A percentile compares a stretch with the other conserved stretches of the same genome.
These are phyloP conservation scores for Dolichoris vasculosae DNA, from an alignment of 1,140 invertebrate genomes.

Conservation along the genomic window DNA sequence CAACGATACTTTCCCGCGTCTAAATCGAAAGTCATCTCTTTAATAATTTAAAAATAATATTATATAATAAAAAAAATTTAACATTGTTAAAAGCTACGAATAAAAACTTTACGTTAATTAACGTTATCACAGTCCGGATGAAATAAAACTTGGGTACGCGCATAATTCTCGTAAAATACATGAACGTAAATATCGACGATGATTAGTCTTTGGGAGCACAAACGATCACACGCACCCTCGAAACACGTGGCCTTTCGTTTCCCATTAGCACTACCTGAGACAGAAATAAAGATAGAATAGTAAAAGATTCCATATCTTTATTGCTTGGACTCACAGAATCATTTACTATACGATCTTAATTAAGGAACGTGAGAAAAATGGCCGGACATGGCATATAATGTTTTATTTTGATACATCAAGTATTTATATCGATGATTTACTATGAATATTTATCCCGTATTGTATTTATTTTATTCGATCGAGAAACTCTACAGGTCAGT, in stretches of 20 bases:
- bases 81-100: neutral
- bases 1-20: neutral
- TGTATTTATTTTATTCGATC: neutral
- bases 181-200: conserved; percentile 51
- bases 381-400: neutral
- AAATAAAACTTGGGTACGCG: neutral
- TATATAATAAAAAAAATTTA: neutral
- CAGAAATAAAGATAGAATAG: conserved; percentile 21
- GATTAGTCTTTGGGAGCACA: conserved; percentile 30
- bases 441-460: neutral
- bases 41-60: neutral
- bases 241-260: conserved; percentile 39
- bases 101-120: neutral
- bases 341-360: conserved; percentile 39
- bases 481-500: neutral
- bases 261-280: conserved; percentile 39
- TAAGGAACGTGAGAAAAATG: conserved; percentile 23
- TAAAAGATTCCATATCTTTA: conserved; percentile 14
- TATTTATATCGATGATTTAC: neutral
- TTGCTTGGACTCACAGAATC: conserved; percentile 22
- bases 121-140: neutral
- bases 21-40: neutral
- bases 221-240: conserved; percentile 39
- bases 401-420: neutral
- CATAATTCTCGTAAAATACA: conserved; percentile 30